Conservation (phyloP, 2,797 vertebrate species). For the Heliangelus exortis region DNA sequence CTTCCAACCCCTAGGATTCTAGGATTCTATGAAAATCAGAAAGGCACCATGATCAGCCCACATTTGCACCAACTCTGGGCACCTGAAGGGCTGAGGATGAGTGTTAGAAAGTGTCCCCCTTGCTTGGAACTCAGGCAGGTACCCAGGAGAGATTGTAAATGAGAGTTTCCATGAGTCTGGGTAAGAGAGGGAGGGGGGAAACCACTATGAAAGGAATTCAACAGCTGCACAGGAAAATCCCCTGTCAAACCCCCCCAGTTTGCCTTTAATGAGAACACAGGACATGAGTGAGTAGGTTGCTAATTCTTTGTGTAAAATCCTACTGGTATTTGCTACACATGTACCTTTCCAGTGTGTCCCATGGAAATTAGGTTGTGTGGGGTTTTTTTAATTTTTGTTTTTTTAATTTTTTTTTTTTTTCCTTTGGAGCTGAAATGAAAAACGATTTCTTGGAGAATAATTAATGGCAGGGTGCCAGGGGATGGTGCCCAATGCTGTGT, state of each 20-base stretch:
- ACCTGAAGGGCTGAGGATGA: neutral
- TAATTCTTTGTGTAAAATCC: constrained; percentile 56
- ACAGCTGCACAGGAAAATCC: constrained; percentile 68
- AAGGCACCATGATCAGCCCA: neutral
- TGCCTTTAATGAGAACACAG: constrained; percentile 62
- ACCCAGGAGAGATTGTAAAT: neutral
- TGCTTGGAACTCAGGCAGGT: neutral
- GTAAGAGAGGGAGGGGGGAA: neutral
- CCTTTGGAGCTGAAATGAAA: constrained; percentile 6
- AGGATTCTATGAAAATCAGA: too few relatives aligned
- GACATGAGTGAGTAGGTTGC: constrained; percentile 10
- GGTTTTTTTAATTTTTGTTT: too few relatives aligned
- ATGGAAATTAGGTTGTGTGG: neutral
- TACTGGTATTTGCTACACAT: constrained; percentile 24
- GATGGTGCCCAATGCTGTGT: rapidly evolving
- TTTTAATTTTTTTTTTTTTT: neutral
- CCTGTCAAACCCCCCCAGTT: constrained; percentile 36
- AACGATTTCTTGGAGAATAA: constrained; percentile 2
- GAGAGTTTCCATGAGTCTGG: neutral
- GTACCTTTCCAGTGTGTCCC: constrained; percentile 25
- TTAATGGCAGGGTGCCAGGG: neutral
- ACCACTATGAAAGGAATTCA: constrained; percentile 27
- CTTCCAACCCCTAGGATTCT: too few relatives aligned
- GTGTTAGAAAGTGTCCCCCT: neutral
- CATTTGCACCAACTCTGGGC: neutral